Evolutionary conservation across 2,888 invertebrate species (phyloP).

Genomic region (Leptinotarsa peninsularis): DNA sequence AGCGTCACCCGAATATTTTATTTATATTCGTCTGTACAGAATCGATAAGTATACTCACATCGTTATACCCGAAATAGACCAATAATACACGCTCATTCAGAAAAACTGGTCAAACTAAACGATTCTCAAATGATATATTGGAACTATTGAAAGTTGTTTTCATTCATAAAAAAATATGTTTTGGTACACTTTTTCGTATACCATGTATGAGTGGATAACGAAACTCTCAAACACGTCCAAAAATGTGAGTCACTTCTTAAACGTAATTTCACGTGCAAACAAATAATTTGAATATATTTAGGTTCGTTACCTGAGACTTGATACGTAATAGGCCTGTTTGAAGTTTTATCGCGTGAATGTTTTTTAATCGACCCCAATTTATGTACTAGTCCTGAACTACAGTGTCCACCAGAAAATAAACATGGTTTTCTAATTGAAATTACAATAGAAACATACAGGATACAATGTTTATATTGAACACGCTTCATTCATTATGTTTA

Average conservation of each 20-base stretch:
- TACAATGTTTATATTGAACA: not conserved
- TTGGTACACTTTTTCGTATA: no score
- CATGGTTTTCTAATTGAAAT: not conserved
- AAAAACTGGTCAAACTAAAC: not conserved
- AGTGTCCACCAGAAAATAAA: slow-evolving; percentile 1
- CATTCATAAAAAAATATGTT: not conserved
- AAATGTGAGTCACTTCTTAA: slow-evolving; percentile 18
- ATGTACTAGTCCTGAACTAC: not conserved
- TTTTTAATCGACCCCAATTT: not conserved
- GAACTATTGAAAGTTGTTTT: not conserved
- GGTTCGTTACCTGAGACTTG: not conserved
- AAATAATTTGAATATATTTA: not conserved
- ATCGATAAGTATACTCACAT: no score
- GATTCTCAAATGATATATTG: not conserved
- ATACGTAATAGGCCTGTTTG: not conserved
- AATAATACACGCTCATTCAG: not conserved
- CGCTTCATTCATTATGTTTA: not conserved
- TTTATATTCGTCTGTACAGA: no score
- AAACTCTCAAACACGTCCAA: not conserved
- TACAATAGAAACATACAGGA: not conserved
- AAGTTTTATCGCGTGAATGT: not conserved
- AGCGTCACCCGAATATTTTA: not conserved
- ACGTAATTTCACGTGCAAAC: slow-evolving; percentile 3
- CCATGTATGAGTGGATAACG: not conserved
- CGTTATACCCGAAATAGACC: no score